A percentile compares a stretch with the other conserved stretches of the same genome.
phyloP scores from a whole-genome alignment of 2,113 vertebrate species.

The Clupea harengus region DNA sequence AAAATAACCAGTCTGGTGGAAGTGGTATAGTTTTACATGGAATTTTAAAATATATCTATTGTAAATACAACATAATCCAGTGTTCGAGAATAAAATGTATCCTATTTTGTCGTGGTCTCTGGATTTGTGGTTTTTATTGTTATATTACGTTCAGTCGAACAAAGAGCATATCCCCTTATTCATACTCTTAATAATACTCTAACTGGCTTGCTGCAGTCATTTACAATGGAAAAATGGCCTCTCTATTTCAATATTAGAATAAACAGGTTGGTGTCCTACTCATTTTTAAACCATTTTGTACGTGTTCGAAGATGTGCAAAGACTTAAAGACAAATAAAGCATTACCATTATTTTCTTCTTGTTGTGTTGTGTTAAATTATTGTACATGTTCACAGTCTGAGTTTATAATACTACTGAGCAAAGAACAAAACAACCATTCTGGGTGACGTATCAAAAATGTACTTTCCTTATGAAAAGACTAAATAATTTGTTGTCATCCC shows the following conservation, averaged over 20 bases:
- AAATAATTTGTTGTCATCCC: too few relatives aligned
- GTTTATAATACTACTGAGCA: neutral
- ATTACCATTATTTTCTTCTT: constrained; percentile 79
- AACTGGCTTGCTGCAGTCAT: constrained; percentile 72
- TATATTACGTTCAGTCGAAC: constrained; percentile 39
- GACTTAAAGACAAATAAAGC: constrained; percentile 76
- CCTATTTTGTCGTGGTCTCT: constrained; percentile 60
- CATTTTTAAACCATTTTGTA: constrained; percentile 80
- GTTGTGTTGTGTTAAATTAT: constrained; percentile 70
- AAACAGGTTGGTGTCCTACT: constrained; percentile 74
- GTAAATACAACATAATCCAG: constrained; percentile 17
- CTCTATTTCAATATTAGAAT: constrained; percentile 67
- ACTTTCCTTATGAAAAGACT: too few relatives aligned
- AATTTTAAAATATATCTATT: constrained; percentile 58
- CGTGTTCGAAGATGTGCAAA: constrained; percentile 76
- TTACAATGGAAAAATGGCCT: constrained; percentile 64
- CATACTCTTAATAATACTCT: constrained; percentile 53
- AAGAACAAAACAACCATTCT: neutral
- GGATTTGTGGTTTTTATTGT: constrained; percentile 50
- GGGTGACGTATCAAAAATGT: neutral
- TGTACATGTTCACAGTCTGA: constrained; percentile 30
- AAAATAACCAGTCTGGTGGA: constrained; percentile 65
- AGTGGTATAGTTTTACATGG: constrained; percentile 72
- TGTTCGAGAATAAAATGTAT: constrained; percentile 21
- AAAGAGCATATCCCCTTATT: constrained; percentile 48